Evolutionary conservation across 1,140 invertebrate genomes (phyloP), one percentile per base, ranked within the genome.

Genomic region (Bombus waltoni): DNA sequence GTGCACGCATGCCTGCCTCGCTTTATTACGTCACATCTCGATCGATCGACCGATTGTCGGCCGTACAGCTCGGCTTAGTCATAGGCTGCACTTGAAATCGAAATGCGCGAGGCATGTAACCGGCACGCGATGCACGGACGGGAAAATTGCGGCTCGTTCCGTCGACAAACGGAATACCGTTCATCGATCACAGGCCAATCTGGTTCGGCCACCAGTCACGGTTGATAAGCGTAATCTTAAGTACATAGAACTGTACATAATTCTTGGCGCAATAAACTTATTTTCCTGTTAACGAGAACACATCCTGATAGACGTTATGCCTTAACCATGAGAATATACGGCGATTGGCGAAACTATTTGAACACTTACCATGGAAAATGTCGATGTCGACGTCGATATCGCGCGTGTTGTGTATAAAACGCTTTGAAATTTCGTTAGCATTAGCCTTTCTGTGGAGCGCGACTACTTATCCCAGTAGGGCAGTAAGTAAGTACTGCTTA

Each of bases 1-100:
- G 68, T n/a, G 59, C 44, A 40, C 81, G 81, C 81, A 40, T 76
- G 81, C 81, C 4, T 76, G 59, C 40, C 40, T n/a, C 40, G 40
- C 15, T 44, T 6, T 42, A 11, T 79, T 57, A 8, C 74, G 15
- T 70, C 65, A 44, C 9, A 40, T 75, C 70, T 47, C 59, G 65
- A 57, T 57, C 47, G 82, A 78, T 82, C 71, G 71, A 10, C 25
- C 75, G 74, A 65, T 2, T 81, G 28, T 62, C 11, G 6, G 38
- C 32, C 28, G 38, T 38, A 1, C 47, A 35, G 22, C 3, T n/a
- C 11, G 11, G n/a, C 1, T 47, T 38, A 38, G n/a, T 75, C 57
- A 22, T 4, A 22, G 13, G 25, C 65, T 59, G 74, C 75, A 83
- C 82, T 83, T 83, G 74, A 78, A 83, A 78, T 70, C n/a, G 53